Percentiles rank a stretch among this genome's conserved stretches.
Evolutionary conservation across 2,888 invertebrate genomes (phyloP).

Genomic region (Rapana venosa): DNA sequence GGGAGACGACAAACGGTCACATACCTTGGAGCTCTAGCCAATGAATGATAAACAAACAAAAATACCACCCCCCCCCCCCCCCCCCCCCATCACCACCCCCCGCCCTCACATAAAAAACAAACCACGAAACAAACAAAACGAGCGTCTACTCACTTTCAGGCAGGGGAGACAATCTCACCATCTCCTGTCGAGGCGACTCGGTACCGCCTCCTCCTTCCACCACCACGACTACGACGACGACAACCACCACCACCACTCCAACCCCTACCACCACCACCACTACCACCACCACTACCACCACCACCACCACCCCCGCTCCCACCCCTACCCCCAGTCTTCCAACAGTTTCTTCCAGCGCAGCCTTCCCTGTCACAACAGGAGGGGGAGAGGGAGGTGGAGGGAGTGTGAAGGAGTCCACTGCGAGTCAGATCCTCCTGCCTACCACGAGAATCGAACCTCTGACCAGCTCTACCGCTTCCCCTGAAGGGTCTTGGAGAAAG

Average conservation of each 20-base stretch:
- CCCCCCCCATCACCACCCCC: no score
- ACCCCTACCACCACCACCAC: background rate
- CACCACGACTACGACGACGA: constrained; percentile 21
- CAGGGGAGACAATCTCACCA: constrained; percentile 3
- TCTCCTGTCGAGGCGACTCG: background rate
- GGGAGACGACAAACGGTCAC: no score
- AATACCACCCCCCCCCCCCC: no score
- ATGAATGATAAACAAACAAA: no score
- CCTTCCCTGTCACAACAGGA: background rate
- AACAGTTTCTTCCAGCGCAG: background rate
- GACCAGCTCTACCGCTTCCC: background rate
- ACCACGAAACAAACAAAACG: no score
- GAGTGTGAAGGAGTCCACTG: background rate
- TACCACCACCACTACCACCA: background rate
- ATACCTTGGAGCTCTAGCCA: no score
- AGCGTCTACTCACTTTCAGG: background rate
- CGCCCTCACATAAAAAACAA: no score
- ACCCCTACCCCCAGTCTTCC: background rate
- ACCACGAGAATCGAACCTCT: background rate
- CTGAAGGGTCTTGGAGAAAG: no score
- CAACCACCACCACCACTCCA: constrained; percentile 8
- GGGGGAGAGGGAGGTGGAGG: background rate
- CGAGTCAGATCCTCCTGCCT: background rate
- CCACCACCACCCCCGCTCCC: background rate
- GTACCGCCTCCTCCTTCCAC: constrained; percentile 29